Base-by-base conservation (phyloP, 2,888 invertebrate species). In the Leucozona laternaria region DNA sequence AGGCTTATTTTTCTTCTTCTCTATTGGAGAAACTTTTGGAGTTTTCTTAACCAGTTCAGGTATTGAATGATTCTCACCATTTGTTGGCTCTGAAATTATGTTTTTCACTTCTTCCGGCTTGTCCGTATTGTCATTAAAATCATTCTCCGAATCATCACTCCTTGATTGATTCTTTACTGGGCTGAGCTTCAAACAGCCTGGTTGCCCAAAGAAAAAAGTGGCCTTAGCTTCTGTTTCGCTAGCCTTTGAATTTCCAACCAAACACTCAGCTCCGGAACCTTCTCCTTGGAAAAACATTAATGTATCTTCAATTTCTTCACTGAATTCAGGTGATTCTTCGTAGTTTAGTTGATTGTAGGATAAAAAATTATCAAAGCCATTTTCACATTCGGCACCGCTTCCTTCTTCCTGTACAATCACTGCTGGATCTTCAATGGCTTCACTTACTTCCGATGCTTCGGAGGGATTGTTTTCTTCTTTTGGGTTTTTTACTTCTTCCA, bases 241-340 rank as follows among this genome's bases (percentile, higher is more conserved):
- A 5, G 88, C 31, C 45, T 91, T 91, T 2, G 89, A 89, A 92
- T 97, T 97, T 1, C 97, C 97, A 5, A 96, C 96, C 79, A 95
- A 93, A 90, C 96, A 96, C 34, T 96, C 95, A 22, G 91, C 93
- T 5, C 97, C 97, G 89, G 92, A 94, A 50, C 97, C 97, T 89
- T 95, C 95, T 0, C 96, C 97, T 89, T 4, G 90, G 89, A n/a
- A 66, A 8, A 90, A 97, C 93, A 96, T 93, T 0, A 96, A 93
- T 0, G 95, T 94, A 92, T 97, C 97, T 90, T 95, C 95, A 73
- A 97, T 95, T 88, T 94, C 94, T 90, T 96, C 96, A 31, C 96
- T 95, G 66, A 96, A 82, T 22, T 68, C 88, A 0, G 53, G 48
- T n/a, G 15, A n/a, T 57, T 88, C 81, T 6, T 50, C 17, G 4